phyloP scores from a whole-genome alignment of 2,888 invertebrate species.

The Neria commutata region DNA sequence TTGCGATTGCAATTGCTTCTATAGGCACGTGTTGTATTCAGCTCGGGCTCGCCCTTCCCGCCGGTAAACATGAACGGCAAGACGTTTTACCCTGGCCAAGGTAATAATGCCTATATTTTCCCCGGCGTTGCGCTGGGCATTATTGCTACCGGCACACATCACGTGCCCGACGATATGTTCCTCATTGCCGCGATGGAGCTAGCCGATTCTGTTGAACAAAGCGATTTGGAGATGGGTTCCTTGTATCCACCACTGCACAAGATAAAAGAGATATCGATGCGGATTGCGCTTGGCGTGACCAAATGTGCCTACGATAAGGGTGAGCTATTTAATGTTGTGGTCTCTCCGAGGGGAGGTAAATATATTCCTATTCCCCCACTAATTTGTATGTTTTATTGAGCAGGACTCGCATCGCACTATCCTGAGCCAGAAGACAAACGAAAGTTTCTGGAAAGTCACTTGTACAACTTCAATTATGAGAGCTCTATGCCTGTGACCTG shows the following conservation, averaged over 20 bases:
- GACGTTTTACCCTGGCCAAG: conserved; percentile 90
- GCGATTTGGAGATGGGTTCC: conserved; percentile 83
- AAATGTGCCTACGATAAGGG: conserved; percentile 89
- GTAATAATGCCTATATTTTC: conserved; percentile 97
- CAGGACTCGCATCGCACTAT: conserved; percentile 83
- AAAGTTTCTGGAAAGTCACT: conserved; percentile 73
- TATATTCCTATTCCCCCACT: neutral
- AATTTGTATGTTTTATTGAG: conserved; percentile 31
- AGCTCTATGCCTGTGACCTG: conserved; percentile 75
- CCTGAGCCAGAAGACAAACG: conserved; percentile 81
- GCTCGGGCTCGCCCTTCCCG: conserved; percentile 95
- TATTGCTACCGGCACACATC: conserved; percentile 88
- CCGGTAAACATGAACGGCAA: conserved; percentile 80
- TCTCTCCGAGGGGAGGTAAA: neutral
- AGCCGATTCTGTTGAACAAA: conserved; percentile 82
- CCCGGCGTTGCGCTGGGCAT: conserved; percentile 95
- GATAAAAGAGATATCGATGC: conserved; percentile 86
- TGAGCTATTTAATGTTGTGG: conserved; percentile 55
- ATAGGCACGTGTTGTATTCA: conserved; percentile 91
- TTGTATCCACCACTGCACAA: conserved; percentile 88
- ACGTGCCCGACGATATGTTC: conserved; percentile 93
- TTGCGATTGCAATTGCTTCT: too few relatives aligned
- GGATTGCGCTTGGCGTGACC: conserved; percentile 86
- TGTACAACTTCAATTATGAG: conserved; percentile 81
- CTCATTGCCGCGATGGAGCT: conserved; percentile 88